Base-by-base conservation (phyloP, 2,797 vertebrate species). In the Crypturellus tataupa region DNA sequence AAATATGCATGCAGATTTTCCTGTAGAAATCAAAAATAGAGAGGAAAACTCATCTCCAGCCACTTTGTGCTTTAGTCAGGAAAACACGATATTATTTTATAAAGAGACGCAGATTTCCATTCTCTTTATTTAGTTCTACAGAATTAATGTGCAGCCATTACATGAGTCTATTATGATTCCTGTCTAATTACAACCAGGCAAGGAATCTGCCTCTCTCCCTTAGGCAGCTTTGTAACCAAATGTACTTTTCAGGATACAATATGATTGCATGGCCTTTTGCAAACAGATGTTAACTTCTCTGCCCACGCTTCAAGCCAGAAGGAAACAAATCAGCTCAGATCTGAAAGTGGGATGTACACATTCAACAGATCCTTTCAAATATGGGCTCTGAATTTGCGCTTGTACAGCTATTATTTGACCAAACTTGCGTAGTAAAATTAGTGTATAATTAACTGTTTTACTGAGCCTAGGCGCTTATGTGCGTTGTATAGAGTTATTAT, bases 391-490 rank as follows among this genome's bases (percentile, higher is more conserved):
- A 71, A 24, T 16, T 15, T 16, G 2, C 81, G 44, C 71, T 33
- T 59, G 42, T 53, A 40, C 59, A 6, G 29, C 27, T 53, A 17
- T 56, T 23, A 3, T 20, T 64, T 62, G 62, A 85, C 58, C 42
- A 56, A 87, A 76, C 80, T 16, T 1, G 60, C 64, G 29, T 31
- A 60, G 39, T 58, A 67, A 94, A 86, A 86, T 85, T 91, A 27
- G 56, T 49, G 70, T 44, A 49, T 29, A 91, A 94, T 82, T 87
- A 72, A 90, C 65, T 53, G 85, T 76, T 88, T 39, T 73, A 71
- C 47, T 92, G 77, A 69, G 33, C 62, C 46, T 21, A 58, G 51
- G 63, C 8, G 53, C 73, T 77, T 67, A 67, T 81, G 78, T 70
- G 46, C 56, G 53, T 65, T 64, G 79, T n/a, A 82, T 65, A 40